Evolutionary conservation across 2,113 vertebrate species (phyloP), one percentile per base, ranked within the genome.

Genomic region (Antigone vipio): DNA sequence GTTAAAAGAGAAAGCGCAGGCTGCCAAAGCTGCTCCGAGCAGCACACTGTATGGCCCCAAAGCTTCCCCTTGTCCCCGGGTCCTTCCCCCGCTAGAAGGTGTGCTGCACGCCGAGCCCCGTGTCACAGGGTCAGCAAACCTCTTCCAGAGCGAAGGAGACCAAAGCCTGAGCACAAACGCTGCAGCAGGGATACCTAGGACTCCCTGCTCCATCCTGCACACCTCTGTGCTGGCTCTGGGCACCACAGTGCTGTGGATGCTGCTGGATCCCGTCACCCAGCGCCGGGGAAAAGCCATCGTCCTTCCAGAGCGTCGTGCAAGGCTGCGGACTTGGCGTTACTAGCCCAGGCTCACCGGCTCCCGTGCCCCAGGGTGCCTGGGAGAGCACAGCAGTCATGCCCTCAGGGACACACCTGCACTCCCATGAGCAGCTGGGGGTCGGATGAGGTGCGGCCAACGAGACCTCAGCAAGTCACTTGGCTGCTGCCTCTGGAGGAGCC

Each of bases 1-100:
- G 91, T 94, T 97, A 90, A 95, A 95, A 97, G 64, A 79, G 92
- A 92, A 96, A 75, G 75, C 26, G 47, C 17, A 73, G 86, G 74
- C 86, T 94, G 91, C 91, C 88, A 91, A 80, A 88, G 92, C 32
- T 29, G 32, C 63, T 89, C 63, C n/a, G n/a, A 80, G 67, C 30
- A 58, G 27, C 3, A 4, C 12, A 42, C 58, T 58, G 11, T 34
- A 74, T 10, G 38, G 81, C 40, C 50, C 89, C 67, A 62, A 38
- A 62, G 24, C 62, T 85, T 90, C 47, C 35, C 55, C 44, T 34
- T 52, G 45, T 83, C 53, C 76, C 23, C 0, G 0, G 44, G 71
- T 85, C 50, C 42, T 72, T 12, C 26, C 47, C 34, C 55, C 15
- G 15, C 45, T 69, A 92, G 27, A 79, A 85, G 35, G 50, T 60